Base-by-base conservation (phyloP, 2,113 vertebrate species). In the Talpa occidentalis region DNA sequence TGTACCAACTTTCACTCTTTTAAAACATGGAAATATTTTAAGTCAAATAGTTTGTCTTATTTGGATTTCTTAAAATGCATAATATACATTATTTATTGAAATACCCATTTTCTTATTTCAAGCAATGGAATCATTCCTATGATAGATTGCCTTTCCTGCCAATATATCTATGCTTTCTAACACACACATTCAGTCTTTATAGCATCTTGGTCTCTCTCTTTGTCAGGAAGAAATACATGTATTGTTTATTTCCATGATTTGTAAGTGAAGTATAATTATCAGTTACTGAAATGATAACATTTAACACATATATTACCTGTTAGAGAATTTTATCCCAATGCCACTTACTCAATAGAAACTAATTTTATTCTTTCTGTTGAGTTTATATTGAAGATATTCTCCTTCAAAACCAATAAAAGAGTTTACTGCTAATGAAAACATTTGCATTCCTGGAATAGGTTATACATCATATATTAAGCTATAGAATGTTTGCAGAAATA, bases 381-480 rank as follows among this genome's bases (percentile, higher is more conserved):
- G 2, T 82, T 96, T 81, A 80, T 92, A 40, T 91, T 73, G 60
- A 81, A 52, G 22, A 44, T 67, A 88, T 42, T 83, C 17, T 93
- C 17, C 26, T 94, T 86, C n/a, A 60, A 32, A 52, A 77, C 44
- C 66, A 93, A 73, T 35, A 14, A 42, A 94, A 79, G 19, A 83
- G 4, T 88, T 94, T 90, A 49, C 59, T 96, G 66, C 11, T 96
- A 93, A 90, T 87, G 81, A 85, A 93, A 89, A 17, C n/a, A 85
- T 93, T 82, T 91, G 2, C 9, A 70, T 70, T 49, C 47, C 22
- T 74, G 12, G 7, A n/a, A 40, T 72, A 64, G 42, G n/a, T 88
- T 49, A 85, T 73, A 24, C 12, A 93, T 82, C 14, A 47, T 66
- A 24, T 3, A 70, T 32, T 78, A 78, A n/a, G 90, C 56, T 93